phyloP scores from a whole-genome alignment of 2,113 vertebrate species.

The Chinchilla lanigera region DNA sequence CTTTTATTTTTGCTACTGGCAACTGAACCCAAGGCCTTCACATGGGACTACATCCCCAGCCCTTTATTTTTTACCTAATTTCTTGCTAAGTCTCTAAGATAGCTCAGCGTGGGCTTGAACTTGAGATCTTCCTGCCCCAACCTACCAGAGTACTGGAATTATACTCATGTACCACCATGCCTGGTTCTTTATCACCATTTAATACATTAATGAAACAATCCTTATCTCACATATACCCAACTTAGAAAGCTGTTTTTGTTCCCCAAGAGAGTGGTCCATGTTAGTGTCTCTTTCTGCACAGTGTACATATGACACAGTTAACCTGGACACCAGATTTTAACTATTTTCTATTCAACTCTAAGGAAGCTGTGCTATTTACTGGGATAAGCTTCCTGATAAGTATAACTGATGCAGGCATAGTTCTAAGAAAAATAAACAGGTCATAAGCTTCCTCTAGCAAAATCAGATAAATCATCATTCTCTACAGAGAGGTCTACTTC shows the following conservation, averaged over 20 bases:
- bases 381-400: neutral
- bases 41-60: neutral
- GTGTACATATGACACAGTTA: rapidly evolving
- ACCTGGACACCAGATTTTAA: neutral
- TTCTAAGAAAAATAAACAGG: neutral
- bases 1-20: neutral
- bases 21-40: neutral
- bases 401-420: rapidly evolving
- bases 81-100: neutral
- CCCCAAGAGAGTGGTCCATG: rapidly evolving
- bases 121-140: neutral
- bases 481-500: rapidly evolving
- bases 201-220: neutral
- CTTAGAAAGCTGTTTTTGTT: neutral
- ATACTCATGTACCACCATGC: neutral
- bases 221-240: neutral
- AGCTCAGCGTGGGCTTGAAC: neutral
- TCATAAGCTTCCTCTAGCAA: neutral
- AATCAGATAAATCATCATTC: neutral
- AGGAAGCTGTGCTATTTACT: rapidly evolving
- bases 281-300: neutral
- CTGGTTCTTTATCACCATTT: neutral
- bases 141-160: neutral
- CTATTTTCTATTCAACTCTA: neutral
- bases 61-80: neutral